Base-by-base conservation (phyloP, 2,888 invertebrate species). In the Sarcophaga rosellei region DNA sequence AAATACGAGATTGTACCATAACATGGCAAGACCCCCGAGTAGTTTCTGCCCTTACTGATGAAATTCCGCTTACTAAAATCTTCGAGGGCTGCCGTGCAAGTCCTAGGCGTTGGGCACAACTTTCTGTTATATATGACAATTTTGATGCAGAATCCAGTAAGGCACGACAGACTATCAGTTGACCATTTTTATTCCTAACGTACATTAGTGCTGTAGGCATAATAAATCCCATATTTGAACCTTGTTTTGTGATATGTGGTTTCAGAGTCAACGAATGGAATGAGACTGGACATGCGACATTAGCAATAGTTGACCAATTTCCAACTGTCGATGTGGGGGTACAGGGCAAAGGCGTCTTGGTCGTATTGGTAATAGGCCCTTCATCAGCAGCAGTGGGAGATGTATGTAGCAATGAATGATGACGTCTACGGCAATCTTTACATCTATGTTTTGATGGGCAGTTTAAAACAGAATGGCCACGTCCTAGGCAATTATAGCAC, bases 151-250 rank as follows among this genome's bases (percentile, higher is more conserved):
- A 75, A 53, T 86, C 73, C 6, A 86, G 73, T n/a, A 86, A 57
- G 3, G 74, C 63, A 25, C 77, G 74, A 44, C 86, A 83, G 11
- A 15, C 8, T 17, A 76, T 57, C 1, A 68, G 45, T 44, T 63
- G 62, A 57, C 65, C 75, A 45, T 12, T 45, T n/a, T 44, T 4
- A 61, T 77, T 74, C 35, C 59, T 76, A n/a, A 85, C 85, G 4
- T 75, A 11, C n/a, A 84, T 47, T 21, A 81, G 23, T 2, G 84
- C 79, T 6, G 81, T 84, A n/a, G 84, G 81, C 72, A 87, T 72
- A 35, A 85, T 45, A 53, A 59, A 61, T 44, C 53, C 57, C 12
- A 20, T 25, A 20, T 23, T n/a, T 1, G 21, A 25, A 4, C 45
- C 61, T n/a, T 3, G 3, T 4, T 35, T 35, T 35, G 12, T 53